Percentiles rank a stretch among this genome's conserved stretches.
These are phyloP conservation scores for Charanyca ferruginea DNA, from an alignment of 2,888 invertebrate species.

Conservation along the genomic window DNA sequence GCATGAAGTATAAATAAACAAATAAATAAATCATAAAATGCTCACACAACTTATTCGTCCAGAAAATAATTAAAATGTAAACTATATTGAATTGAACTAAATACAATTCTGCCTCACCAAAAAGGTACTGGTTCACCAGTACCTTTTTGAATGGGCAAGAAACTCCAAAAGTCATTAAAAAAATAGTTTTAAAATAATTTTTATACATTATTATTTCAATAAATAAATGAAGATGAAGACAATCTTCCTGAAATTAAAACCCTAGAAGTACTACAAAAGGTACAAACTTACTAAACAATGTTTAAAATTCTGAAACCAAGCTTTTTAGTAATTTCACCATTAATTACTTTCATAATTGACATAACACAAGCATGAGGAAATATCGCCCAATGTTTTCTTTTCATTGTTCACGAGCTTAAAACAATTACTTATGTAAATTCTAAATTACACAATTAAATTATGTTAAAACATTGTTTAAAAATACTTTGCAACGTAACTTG, in stretches of 20 bases:
- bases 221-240: too few relatives aligned
- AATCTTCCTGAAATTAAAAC: too few relatives aligned
- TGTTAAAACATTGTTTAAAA: slow-evolving; percentile 34
- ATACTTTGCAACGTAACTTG: slow-evolving; percentile 36
- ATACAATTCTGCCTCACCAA: neutral
- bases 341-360: slow-evolving; percentile 41
- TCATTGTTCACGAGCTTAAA: slow-evolving; percentile 28
- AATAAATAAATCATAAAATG: too few relatives aligned
- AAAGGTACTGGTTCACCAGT: too few relatives aligned
- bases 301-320: neutral
- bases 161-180: too few relatives aligned
- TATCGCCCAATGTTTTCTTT: slow-evolving; percentile 31
- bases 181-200: too few relatives aligned
- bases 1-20: too few relatives aligned
- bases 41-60: neutral
- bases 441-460: slow-evolving; percentile 45
- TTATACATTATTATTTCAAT: too few relatives aligned
- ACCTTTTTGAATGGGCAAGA: too few relatives aligned
- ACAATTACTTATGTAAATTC: slow-evolving; percentile 53
- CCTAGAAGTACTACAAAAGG: too few relatives aligned
- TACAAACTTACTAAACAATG: neutral
- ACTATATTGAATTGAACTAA: neutral
- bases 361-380: slow-evolving; percentile 13
- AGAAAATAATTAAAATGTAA: slow-evolving; percentile 24
- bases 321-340: slow-evolving; percentile 2